Evolutionary conservation across 2,888 invertebrate species (phyloP).

Genomic region (Erpobdella octoculata): DNA sequence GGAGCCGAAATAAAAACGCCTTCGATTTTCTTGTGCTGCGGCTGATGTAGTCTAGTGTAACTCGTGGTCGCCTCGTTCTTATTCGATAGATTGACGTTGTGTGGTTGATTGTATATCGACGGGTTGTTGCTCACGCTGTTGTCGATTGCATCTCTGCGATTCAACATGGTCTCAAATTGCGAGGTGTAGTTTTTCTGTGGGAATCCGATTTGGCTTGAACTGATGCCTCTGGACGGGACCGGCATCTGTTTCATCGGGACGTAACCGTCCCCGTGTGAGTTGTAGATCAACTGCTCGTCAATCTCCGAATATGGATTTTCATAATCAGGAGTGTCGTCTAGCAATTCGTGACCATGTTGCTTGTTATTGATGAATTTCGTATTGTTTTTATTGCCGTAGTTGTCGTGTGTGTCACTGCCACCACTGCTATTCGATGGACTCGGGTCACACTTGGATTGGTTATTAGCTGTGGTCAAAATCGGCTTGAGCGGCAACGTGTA

Average conservation of each 20-base stretch:
- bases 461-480: neutral
- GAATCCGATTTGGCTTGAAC: neutral
- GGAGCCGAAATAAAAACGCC: neutral
- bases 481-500: neutral
- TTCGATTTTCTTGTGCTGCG: neutral
- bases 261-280: neutral
- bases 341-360: neutral
- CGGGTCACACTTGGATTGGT: neutral
- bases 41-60: neutral
- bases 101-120: neutral
- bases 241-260: neutral
- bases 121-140: neutral
- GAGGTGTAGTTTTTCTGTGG: neutral
- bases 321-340: neutral
- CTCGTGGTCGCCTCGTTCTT: too few relatives aligned
- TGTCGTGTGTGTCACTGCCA: neutral
- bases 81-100: too few relatives aligned
- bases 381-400: neutral
- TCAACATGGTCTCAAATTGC: neutral
- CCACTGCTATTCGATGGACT: neutral
- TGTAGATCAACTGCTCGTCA: neutral
- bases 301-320: slow-evolving; percentile 7
- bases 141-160: neutral
- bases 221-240: neutral
- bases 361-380: slow-evolving; percentile 1